phyloP scores from a whole-genome alignment of 2,113 vertebrate species.

The Fregata magnificens region DNA sequence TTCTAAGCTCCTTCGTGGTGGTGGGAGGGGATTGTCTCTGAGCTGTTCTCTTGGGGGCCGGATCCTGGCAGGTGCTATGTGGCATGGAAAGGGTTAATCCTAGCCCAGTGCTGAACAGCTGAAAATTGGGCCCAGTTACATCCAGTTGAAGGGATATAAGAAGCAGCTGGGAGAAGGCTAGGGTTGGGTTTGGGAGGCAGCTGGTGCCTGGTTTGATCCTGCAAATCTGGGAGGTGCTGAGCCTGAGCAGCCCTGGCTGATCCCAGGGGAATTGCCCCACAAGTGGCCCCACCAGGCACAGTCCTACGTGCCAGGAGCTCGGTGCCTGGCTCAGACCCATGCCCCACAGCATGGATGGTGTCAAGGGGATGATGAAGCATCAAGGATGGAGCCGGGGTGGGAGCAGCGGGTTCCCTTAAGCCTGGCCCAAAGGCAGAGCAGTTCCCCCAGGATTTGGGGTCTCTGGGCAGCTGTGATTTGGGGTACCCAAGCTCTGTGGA shows the following conservation, averaged over 20 bases:
- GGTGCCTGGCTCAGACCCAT: neutral
- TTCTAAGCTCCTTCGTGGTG: accelerated
- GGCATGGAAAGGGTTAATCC: neutral
- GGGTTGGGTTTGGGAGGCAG: conserved; percentile 6
- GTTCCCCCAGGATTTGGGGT: neutral
- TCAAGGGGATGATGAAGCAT: neutral
- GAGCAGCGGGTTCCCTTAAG: neutral
- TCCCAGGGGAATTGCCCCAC: neutral
- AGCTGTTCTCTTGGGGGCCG: accelerated
- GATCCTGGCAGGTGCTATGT: neutral
- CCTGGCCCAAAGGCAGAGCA: neutral
- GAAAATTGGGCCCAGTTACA: conserved; percentile 32
- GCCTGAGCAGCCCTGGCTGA: neutral
- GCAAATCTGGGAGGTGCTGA: conserved; percentile 6
- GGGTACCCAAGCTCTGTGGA: neutral
- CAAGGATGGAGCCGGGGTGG: neutral
- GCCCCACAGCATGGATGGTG: accelerated
- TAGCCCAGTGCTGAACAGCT: neutral
- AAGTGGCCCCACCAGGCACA: neutral
- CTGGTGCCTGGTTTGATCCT: conserved; percentile 30
- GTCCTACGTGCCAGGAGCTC: neutral
- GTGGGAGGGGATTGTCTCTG: neutral
- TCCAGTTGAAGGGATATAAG: neutral
- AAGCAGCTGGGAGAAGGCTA: conserved; percentile 33
- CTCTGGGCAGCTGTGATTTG: neutral